Conservation (phyloP, 2,797 vertebrate genomes). For the Crypturellus tataupa region DNA sequence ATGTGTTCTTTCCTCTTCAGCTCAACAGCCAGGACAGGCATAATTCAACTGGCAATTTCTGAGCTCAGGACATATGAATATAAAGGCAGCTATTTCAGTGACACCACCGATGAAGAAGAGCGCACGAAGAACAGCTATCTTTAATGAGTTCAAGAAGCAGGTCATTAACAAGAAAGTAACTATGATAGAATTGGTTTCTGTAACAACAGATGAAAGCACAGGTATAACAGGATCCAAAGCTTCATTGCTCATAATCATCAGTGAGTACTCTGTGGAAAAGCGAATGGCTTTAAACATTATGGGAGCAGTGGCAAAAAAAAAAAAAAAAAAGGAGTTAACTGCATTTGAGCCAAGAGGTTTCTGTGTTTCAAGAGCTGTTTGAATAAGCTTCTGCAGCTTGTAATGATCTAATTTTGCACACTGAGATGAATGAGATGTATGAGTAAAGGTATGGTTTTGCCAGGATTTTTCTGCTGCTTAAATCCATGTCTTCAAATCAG, state of each 20-base stretch:
- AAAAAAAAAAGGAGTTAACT: neutral
- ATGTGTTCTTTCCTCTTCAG: slow-evolving; percentile 2
- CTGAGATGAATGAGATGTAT: neutral
- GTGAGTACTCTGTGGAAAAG: neutral
- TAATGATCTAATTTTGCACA: slow-evolving; percentile 17
- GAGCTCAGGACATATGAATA: slow-evolving; percentile 5
- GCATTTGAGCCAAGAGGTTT: slow-evolving; percentile 22
- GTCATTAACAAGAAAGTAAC: slow-evolving; percentile 48
- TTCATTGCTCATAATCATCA: slow-evolving; percentile 46
- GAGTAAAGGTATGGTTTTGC: slow-evolving; percentile 2
- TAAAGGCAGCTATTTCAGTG: slow-evolving; percentile 24
- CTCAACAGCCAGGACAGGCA: neutral
- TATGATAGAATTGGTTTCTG: slow-evolving; percentile 44
- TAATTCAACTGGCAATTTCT: slow-evolving; percentile 31
- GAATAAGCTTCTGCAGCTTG: slow-evolving; percentile 13
- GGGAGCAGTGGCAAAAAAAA: neutral
- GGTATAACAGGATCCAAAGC: slow-evolving; percentile 46
- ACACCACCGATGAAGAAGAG: neutral
- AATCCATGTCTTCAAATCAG: slow-evolving; percentile 19
- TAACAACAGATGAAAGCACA: slow-evolving; percentile 51
- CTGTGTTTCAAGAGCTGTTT: slow-evolving; percentile 42
- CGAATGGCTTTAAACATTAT: slow-evolving; percentile 32
- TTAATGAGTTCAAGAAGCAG: slow-evolving; percentile 43
- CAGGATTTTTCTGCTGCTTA: neutral
- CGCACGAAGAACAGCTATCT: neutral